A percentile compares a stretch with the other conserved stretches of the same genome.
phyloP scores from a whole-genome alignment of 1,140 invertebrate species.

The Anastrepha obliqua region DNA sequence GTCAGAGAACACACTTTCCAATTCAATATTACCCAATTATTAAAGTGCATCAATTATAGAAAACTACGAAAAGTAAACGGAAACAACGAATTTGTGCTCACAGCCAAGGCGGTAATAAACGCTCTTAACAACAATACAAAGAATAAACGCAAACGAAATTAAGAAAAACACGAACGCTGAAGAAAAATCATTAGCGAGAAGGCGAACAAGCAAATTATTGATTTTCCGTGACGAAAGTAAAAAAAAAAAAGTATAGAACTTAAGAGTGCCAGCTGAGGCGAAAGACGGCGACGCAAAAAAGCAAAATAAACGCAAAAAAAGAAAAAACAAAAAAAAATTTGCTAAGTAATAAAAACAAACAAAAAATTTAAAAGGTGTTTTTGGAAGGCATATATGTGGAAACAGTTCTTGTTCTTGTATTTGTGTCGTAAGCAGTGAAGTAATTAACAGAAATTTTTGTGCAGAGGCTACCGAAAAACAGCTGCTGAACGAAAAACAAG shows the following conservation, averaged over 20 bases:
- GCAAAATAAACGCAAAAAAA: not conserved
- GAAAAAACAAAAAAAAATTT: not conserved
- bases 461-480: not conserved
- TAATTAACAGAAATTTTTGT: not conserved
- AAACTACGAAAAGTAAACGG: conserved; percentile 22
- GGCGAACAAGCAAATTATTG: conserved; percentile 48
- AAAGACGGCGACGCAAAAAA: conserved; percentile 2
- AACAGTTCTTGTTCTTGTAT: conserved; percentile 23
- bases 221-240: conserved; percentile 23
- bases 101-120: conserved; percentile 27
- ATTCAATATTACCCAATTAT: not conserved
- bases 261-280: conserved; percentile 13
- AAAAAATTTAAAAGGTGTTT: not conserved
- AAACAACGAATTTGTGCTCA: conserved; percentile 49
- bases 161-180: conserved; percentile 6
- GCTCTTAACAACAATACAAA: conserved; percentile 19
- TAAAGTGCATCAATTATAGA: conserved; percentile 13
- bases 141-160: conserved; percentile 34
- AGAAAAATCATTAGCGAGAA: conserved; percentile 50
- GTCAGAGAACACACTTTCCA: conserved; percentile 31
- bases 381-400: not conserved
- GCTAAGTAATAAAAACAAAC: not conserved
- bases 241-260: not conserved
- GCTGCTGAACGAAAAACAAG: not conserved
- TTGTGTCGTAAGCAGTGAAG: conserved; percentile 15